These are phyloP conservation scores for Andrena cerasifolii DNA, from an alignment of 1,140 invertebrate genomes.

Conservation along the genomic window DNA sequence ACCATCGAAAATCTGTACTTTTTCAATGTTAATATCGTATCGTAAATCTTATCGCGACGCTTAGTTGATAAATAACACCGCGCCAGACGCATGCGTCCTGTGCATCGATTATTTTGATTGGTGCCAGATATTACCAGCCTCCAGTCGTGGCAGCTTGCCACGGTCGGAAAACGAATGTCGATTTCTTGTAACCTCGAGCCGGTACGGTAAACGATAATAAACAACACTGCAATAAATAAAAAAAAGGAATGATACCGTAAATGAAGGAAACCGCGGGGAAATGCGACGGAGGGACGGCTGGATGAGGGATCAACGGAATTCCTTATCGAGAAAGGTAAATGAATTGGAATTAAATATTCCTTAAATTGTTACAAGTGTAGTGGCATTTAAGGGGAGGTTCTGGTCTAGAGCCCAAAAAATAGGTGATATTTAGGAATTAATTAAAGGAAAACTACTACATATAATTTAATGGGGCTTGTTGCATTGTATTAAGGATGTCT, in stretches of 20 bases:
- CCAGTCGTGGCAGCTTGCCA: constrained; percentile 58
- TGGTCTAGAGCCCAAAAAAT: no score
- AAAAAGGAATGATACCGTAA: not conserved
- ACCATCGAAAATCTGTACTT: constrained; percentile 1
- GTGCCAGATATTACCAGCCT: constrained; percentile 59
- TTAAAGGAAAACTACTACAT: no score
- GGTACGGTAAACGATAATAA: constrained; percentile 17
- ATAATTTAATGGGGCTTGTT: no score
- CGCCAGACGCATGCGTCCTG: constrained; percentile 58
- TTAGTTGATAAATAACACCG: constrained; percentile 57
- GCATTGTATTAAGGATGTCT: no score
- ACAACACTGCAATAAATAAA: not conserved
- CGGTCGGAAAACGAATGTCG: constrained; percentile 48
- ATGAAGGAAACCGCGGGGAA: not conserved
- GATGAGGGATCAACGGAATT: not conserved
- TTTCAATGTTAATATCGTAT: constrained; percentile 26
- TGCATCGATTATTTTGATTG: constrained; percentile 63
- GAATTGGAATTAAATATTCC: not conserved
- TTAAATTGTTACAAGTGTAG: not conserved
- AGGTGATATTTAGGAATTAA: no score
- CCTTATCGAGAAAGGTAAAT: not conserved
- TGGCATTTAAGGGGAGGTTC: no score
- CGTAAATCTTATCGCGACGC: constrained; percentile 46
- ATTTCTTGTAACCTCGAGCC: constrained; percentile 41
- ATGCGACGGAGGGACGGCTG: not conserved